Evolutionary conservation across 1,140 invertebrate species (phyloP), one percentile per base, ranked within the genome.

Genomic region (Zelostemma sp.): DNA sequence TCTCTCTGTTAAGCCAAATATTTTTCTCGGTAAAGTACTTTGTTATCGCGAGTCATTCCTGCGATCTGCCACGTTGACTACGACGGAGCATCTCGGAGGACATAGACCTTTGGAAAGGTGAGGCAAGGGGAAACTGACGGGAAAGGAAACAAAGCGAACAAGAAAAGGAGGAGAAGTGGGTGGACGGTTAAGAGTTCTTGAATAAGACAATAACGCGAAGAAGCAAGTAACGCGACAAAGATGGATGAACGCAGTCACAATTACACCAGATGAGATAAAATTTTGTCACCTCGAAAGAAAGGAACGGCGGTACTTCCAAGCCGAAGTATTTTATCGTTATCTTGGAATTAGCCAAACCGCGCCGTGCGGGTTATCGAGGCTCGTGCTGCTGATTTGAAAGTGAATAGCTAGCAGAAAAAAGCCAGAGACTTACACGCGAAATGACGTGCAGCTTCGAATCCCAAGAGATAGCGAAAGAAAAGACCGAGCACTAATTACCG

Each of bases 51-150:
- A 60, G 61, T 60, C 61, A 61, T 45, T 61, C 25, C 51, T 57
- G 35, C 51, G 61, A 70, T 70, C 67, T 70, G 61, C 67, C 60
- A 69, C 67, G 60, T 63, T 57, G 59, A 64, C 59, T 63, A 49
- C 55, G 55, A 56, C 41, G 57, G 47, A 61, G 63, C 67, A 70
- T 65, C 67, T 50, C 41, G 51, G 43, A 70, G 67, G 61, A 70
- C 61, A 57, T 64, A 64, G 67, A 70, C 67, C 67, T 57, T 41
- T 60, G 47, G 50, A 61, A 61, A 64, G 60, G 60, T 40, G 51
- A 64, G 60, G 56, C 57, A 18, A 61, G 60, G 51, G 62, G 57
- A 65, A 65, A 65, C 54, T 66, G 59, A 67, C 62, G 69, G 48
- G 69, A 59, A 63, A 64, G 56, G 59, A 64, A 67, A 67, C 51